Conservation (phyloP, 1,140 invertebrate species). For the Aphelenchoides fujianensis region DNA sequence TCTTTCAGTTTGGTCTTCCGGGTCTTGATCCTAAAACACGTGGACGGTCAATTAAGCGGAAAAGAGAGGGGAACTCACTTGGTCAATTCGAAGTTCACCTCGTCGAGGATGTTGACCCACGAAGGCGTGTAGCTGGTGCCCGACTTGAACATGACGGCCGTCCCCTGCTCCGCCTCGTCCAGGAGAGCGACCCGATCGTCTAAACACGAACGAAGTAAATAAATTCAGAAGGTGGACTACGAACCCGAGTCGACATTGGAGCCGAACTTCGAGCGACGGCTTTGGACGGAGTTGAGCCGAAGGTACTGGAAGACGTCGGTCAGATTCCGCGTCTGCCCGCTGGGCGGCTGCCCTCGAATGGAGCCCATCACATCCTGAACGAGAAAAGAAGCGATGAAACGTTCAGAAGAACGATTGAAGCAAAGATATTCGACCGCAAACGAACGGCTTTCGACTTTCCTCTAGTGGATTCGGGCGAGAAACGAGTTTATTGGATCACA, state of each 20-base stretch:
- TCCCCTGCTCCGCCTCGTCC: conserved; percentile 35
- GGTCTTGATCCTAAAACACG: conserved; percentile 39
- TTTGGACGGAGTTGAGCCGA: conserved; percentile 40
- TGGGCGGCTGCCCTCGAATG: conserved; percentile 39
- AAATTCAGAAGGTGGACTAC: background rate
- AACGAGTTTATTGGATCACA: too few relatives aligned
- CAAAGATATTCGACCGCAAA: too few relatives aligned
- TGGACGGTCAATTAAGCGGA: background rate
- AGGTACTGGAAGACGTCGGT: conserved; percentile 48
- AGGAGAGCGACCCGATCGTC: conserved; percentile 41
- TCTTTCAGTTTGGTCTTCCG: conserved; percentile 28
- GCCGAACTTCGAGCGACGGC: conserved; percentile 14
- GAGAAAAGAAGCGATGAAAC: background rate
- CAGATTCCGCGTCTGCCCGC: conserved; percentile 35
- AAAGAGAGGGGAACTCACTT: conserved; percentile 30
- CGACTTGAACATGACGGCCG: conserved; percentile 12
- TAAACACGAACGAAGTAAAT: conserved; percentile 14
- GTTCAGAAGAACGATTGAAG: background rate
- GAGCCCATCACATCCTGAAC: conserved; percentile 36
- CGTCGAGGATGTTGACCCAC: conserved; percentile 51
- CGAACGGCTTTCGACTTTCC: too few relatives aligned
- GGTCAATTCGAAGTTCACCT: conserved; percentile 48
- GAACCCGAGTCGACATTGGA: background rate
- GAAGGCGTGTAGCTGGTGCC: conserved; percentile 30
- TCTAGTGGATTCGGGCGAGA: too few relatives aligned